Evolutionary conservation across 2,888 invertebrate species (phyloP), one percentile per base, ranked within the genome.

Genomic region (Aleiodes leptofemur): DNA sequence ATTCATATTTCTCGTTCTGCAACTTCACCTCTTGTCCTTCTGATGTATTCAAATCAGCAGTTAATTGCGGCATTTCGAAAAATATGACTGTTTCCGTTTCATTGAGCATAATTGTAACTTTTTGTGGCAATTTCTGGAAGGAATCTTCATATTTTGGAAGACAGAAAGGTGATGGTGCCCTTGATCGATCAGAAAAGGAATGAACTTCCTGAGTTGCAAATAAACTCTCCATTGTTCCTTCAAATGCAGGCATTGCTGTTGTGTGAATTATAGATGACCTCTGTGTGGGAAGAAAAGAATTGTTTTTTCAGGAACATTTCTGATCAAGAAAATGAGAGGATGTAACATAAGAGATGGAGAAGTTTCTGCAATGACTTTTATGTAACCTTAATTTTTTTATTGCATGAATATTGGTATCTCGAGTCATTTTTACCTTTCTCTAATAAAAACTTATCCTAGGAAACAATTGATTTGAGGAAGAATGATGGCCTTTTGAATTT

Each of bases 41-140:
- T 0, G 91, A 86, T 0, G 92, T 91, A 38, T 92, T 92, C 82
- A 91, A 91, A 53, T 93, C 91, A 4, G 90, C 94, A 0, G 94
- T 94, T 74, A 91, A 90, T 81, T 93, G 93, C 0, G 92, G 92
- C 78, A 94, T 87, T 79, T 94, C 94, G 79, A 93, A 93, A 6
- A 95, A 85, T 73, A 93, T 91, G 55, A 90, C 84, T 0, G 94
- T 94, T 59, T 93, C 91, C 0, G 95, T 94, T 90, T 95, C 95
- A 75, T 90, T 92, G 1, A 95, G 89, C n/a, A 90, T 89, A 5
- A 95, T 88, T 79, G 91, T 92, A 43, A 94, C 91, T 82, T 92
- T 92, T 2, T 92, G 89, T 11, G 93, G 93, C 2, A 8, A 64
- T 64, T 64, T 43, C 1, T 43, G 16, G 8, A 23, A 64, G 1